These are phyloP conservation scores for Lagocephalus sceleratus DNA, from an alignment of 2,797 vertebrate species.

Conservation along the genomic window DNA sequence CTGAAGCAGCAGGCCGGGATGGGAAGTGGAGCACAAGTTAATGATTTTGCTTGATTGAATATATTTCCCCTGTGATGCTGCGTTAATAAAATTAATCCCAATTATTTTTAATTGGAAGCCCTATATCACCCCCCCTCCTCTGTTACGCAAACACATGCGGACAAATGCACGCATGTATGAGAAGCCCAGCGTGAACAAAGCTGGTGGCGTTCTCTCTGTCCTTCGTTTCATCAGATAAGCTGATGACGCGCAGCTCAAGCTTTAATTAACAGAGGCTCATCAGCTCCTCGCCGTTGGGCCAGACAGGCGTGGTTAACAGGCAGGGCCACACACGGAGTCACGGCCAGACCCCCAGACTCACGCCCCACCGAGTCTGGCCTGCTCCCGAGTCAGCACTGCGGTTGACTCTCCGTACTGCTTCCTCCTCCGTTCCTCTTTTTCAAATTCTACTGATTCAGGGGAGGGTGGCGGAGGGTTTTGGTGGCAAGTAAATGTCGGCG, in stretches of 20 bases:
- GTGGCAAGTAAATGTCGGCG: background rate
- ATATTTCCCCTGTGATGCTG: conserved; percentile 58
- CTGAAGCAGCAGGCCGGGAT: conserved; percentile 31
- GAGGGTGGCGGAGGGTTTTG: background rate
- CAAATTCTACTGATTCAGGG: background rate
- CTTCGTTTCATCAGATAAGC: conserved; percentile 65
- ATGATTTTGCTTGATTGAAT: conserved; percentile 69
- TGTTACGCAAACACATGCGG: conserved; percentile 38
- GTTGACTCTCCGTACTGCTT: conserved; percentile 11
- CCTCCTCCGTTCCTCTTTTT: background rate
- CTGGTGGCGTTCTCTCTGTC: conserved; percentile 43
- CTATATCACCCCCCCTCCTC: conserved; percentile 50
- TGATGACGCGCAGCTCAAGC: conserved; percentile 55
- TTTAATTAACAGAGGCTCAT: conserved; percentile 68
- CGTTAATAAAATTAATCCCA: conserved; percentile 69
- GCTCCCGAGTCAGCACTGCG: conserved; percentile 22
- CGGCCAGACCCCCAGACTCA: conserved; percentile 14
- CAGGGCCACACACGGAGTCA: conserved; percentile 52
- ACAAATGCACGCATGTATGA: conserved; percentile 26
- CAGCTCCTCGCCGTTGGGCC: conserved; percentile 28
- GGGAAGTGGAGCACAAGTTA: conserved; percentile 60
- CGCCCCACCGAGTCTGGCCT: conserved; percentile 8
- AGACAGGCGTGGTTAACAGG: conserved; percentile 40
- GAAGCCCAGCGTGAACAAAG: conserved; percentile 31
- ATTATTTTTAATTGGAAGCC: conserved; percentile 74